A percentile compares a stretch with the other conserved stretches of the same genome.
Conservation (phyloP, 2,113 vertebrate species). For the Acanthisitta chloris region DNA sequence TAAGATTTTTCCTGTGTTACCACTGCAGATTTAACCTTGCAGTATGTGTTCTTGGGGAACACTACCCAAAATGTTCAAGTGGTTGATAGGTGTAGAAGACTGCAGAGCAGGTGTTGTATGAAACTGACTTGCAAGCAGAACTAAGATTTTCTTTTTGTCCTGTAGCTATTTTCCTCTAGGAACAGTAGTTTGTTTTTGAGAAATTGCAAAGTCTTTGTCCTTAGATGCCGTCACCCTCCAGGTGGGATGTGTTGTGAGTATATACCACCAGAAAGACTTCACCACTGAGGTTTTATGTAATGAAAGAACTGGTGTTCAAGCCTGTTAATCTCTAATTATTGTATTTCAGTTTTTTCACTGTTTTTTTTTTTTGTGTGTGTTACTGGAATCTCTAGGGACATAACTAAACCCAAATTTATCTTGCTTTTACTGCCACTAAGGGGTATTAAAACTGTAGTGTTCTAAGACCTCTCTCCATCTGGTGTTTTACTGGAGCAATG, state of each 20-base stretch:
- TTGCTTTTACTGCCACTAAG: not conserved
- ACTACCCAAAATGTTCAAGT: not conserved
- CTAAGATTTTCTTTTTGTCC: not conserved
- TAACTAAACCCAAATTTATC: not conserved
- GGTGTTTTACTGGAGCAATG: not conserved
- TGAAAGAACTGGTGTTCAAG: not conserved
- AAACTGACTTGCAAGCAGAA: too few relatives aligned
- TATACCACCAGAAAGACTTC: not conserved
- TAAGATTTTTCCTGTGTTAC: not conserved
- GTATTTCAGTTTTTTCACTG: not conserved
- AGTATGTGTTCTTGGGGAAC: not conserved
- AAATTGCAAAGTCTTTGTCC: not conserved
- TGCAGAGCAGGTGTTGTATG: too few relatives aligned
- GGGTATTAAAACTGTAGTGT: not conserved
- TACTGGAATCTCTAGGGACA: not conserved
- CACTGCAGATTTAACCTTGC: not conserved
- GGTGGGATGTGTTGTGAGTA: not conserved
- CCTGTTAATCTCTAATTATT: not conserved
- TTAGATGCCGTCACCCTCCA: accelerated
- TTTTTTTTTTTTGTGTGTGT: not conserved
- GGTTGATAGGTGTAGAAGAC: too few relatives aligned
- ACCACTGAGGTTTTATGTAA: not conserved
- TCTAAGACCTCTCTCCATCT: not conserved
- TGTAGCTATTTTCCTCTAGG: not conserved
- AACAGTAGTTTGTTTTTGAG: not conserved